These are phyloP conservation scores for Conchocele bisecta DNA, from an alignment of 2,888 invertebrate genomes.

Conservation along the genomic window DNA sequence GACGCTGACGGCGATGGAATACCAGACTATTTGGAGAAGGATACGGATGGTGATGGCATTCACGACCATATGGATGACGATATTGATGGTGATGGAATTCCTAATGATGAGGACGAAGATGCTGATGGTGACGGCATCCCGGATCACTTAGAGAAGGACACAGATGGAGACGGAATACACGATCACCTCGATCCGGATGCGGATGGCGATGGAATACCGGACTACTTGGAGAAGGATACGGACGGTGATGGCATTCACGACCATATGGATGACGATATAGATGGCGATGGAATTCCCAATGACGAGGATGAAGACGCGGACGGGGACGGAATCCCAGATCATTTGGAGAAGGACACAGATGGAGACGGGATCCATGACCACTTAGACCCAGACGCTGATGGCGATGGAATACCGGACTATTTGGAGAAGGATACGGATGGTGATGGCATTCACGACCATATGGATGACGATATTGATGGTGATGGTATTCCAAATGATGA, in stretches of 20 bases:
- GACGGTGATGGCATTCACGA: conserved; percentile 77
- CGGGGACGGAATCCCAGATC: conserved; percentile 79
- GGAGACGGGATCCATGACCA: conserved; percentile 75
- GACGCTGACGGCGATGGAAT: conserved; percentile 76
- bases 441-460: conserved; percentile 70
- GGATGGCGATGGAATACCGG: conserved; percentile 76
- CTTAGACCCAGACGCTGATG: conserved; percentile 73
- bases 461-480: conserved; percentile 71
- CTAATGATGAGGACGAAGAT: conserved; percentile 64
- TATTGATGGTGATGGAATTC: conserved; percentile 69
- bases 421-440: conserved; percentile 71
- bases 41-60: conserved; percentile 70
- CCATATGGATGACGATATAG: conserved; percentile 57
- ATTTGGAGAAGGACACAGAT: conserved; percentile 70
- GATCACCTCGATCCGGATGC: conserved; percentile 60
- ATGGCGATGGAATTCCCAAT: conserved; percentile 78
- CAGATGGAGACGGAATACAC: conserved; percentile 72
- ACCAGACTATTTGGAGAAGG: conserved; percentile 72
- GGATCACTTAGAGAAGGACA: conserved; percentile 68
- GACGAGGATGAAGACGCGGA: conserved; percentile 68
- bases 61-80: conserved; percentile 69
- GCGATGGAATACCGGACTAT: conserved; percentile 79
- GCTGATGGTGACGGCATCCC: conserved; percentile 77
- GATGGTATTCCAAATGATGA: conserved; percentile 74
- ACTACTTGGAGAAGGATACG: conserved; percentile 74